Evolutionary conservation across 2,888 invertebrate species (phyloP), one percentile per base, ranked within the genome.

Genomic region (Diplazon laetatorius): DNA sequence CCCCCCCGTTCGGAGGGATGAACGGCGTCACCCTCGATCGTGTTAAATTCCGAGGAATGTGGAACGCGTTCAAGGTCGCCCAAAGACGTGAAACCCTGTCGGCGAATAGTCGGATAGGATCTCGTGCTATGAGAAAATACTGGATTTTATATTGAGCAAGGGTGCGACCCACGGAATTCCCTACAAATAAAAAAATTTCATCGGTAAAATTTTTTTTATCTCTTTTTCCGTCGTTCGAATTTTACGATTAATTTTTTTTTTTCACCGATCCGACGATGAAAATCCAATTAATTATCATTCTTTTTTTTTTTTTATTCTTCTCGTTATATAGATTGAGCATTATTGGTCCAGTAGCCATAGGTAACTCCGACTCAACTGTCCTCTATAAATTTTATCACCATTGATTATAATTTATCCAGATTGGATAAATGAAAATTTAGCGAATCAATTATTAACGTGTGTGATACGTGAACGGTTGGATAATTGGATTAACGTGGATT

Each of bases 401-500:
- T n/a, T n/a, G n/a, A n/a, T n/a, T n/a, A n/a, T n/a, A n/a, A n/a
- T n/a, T n/a, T n/a, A n/a, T n/a, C n/a, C n/a, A n/a, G n/a, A n/a
- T n/a, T n/a, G n/a, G n/a, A n/a, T n/a, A n/a, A n/a, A n/a, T n/a
- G n/a, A n/a, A n/a, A 30, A 55, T 55, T 16, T 25, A 2, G 14
- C 14, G 30, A n/a, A n/a, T n/a, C n/a, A 30, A 55, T 9, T 30
- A 30, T 30, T 35, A 30, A 30, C 14, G 55, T 16, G 16, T 14
- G 22, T 50, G 37, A 35, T 14, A 18, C n/a, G 22, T 37, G 50
- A n/a, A 37, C 35, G 50, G 20, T 44, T 37, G 48, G 16, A 35
- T 22, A 30, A 22, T 50, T 20, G 22, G n/a, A 14, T 50, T 14
- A 14, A 20, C n/a, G 18, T 50, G 20, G 65, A 65, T 65, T 65